Evolutionary conservation across 1,140 invertebrate genomes (phyloP), one percentile per base, ranked within the genome.

Genomic region (Littorina saxatilis): DNA sequence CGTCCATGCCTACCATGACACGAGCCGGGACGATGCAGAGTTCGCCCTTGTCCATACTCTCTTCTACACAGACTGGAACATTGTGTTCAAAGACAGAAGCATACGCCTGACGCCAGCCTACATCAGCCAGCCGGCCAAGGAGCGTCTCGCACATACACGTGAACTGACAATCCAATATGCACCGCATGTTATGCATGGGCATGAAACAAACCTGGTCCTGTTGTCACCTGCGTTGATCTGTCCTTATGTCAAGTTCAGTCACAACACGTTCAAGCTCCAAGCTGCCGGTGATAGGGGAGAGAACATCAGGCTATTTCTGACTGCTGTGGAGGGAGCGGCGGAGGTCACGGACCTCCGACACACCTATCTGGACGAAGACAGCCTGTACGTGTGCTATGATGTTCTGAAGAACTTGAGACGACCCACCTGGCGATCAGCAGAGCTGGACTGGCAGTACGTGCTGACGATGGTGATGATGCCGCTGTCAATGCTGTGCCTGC

Each of bases 401-500:
- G 50, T 23, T 23, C 50, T 52, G 23, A 23, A 52, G 50, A 13
- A 11, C 50, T 52, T 52, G 50, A 11, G 11, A 23, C 11, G 50
- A 23, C 50, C 50, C 11, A 52, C 11, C 11, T 11, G 23, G n/a
- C n/a, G n/a, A n/a, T n/a, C n/a, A n/a, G n/a, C n/a, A n/a, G n/a
- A n/a, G n/a, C n/a, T n/a, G n/a, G 27, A 50, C 40, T 77, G 74
- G 74, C 43, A 55, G 35, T 58, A 77, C 4, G 29, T 55, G 7
- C 29, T 80, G 23, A 50, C 20, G 9, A 52, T 68, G 32, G 39
- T 68, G 11, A 32, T 47, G 5, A 80, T 80, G 15, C 39, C 66
- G 1, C 32, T 80, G 29, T 80, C 79, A 17, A 72, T 80, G 13
- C 27, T 80, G 0, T 50, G n/a, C 17, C n/a, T 80, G 23, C 27